Percentiles rank a stretch among this genome's conserved stretches.
phyloP scores from a whole-genome alignment of 2,797 vertebrate genomes.

The Denticeps clupeoides region DNA sequence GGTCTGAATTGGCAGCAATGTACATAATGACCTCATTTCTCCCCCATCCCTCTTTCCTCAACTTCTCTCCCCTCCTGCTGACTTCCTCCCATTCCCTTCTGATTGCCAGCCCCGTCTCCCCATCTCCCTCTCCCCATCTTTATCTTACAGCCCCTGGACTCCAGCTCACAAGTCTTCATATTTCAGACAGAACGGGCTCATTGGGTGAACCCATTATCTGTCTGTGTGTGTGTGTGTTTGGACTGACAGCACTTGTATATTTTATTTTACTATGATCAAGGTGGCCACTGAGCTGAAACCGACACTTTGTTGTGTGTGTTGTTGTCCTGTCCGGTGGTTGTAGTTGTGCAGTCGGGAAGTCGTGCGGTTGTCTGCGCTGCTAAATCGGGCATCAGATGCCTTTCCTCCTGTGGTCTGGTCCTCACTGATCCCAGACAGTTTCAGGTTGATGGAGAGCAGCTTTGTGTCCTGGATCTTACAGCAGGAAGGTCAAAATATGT shows the following conservation, averaged over 20 bases:
- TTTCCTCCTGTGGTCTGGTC: background rate
- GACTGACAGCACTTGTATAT: background rate
- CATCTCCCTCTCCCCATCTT: slow-evolving; percentile 8
- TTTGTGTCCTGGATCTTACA: background rate
- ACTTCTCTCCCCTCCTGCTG: slow-evolving; percentile 11
- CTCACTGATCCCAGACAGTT: slow-evolving; percentile 1
- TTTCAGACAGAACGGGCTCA: slow-evolving; percentile 2
- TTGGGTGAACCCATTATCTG: slow-evolving; percentile 2
- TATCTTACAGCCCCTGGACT: slow-evolving; percentile 3
- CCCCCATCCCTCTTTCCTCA: slow-evolving; percentile 29
- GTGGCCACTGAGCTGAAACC: no score
- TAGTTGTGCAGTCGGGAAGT: slow-evolving; percentile 3
- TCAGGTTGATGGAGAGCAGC: slow-evolving; percentile 5
- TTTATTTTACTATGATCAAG: background rate
- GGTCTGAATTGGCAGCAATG: slow-evolving; percentile 75
- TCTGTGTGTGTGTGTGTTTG: background rate
- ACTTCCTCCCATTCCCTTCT: slow-evolving; percentile 32
- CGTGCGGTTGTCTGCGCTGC: background rate
- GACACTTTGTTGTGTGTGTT: slow-evolving; percentile 3
- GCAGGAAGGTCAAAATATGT: no score
- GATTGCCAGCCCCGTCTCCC: slow-evolving; percentile 11
- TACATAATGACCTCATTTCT: slow-evolving; percentile 75
- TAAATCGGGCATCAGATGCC: background rate
- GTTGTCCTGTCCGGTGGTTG: slow-evolving; percentile 10
- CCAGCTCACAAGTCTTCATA: slow-evolving; percentile 6